Evolutionary conservation across 1,140 invertebrate species (phyloP).

Genomic region (Trichomalopsis sarcophagae): DNA sequence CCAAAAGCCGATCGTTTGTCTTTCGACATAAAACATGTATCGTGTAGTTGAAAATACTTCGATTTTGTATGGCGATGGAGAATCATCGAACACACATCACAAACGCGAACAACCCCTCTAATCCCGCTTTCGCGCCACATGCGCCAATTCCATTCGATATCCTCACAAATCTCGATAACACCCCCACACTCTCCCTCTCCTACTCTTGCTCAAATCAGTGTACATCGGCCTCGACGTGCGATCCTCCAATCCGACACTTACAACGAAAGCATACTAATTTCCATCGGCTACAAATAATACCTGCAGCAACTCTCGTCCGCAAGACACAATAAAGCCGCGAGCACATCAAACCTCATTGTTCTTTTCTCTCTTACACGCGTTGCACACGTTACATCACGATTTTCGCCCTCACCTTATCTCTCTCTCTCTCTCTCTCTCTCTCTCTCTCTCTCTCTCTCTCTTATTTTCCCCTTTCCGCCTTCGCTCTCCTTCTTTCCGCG

Average conservation of each 20-base stretch:
- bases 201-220: too few species aligned
- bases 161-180: too few species aligned
- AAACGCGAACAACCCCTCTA: not conserved
- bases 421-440: constrained; percentile 50
- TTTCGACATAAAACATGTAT: not conserved
- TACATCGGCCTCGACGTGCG: too few species aligned
- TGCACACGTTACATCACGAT: constrained; percentile 35
- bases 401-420: constrained; percentile 41
- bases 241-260: too few species aligned
- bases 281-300: constrained; percentile 31
- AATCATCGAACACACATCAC: not conserved
- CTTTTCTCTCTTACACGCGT: not conserved
- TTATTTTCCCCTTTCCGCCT: not conserved
- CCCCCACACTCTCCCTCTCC: too few species aligned
- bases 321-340: not conserved
- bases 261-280: constrained; percentile 31
- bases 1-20: not conserved
- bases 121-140: not conserved
- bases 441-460: constrained; percentile 12
- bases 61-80: too few species aligned
- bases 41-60: not conserved
- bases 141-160: not conserved
- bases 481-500: constrained; percentile 8
- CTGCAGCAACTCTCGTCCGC: not conserved
- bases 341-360: constrained; percentile 1